Evolutionary conservation across 2,888 invertebrate genomes (phyloP), one percentile per base, ranked within the genome.

Genomic region (Drosophila parthenogenetica): DNA sequence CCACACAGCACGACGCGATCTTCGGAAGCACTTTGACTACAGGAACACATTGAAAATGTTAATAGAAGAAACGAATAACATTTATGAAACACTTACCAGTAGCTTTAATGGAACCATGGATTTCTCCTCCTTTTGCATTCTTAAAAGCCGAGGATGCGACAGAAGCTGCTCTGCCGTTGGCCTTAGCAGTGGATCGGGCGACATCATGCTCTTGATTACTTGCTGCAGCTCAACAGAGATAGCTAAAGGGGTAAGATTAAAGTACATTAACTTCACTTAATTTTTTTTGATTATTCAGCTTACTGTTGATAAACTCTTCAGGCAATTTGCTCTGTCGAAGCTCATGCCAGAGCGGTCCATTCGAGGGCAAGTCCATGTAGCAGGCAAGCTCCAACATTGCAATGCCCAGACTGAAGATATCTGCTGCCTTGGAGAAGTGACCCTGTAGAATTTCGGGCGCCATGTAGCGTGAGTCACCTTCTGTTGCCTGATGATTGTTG

Each of bases 391-490:
- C 96, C 54, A 96, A 90, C 70, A 96, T 93, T 4, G 95, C 94
- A 75, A 96, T 94, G 3, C 96, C 96, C 49, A 97, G 91, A 83
- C 95, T 95, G 89, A 95, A 96, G 46, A 96, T 94, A 91, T 97
- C 96, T 19, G 95, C 96, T 17, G 95, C 94, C 78, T 95, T 94
- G 2, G 95, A 94, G 88, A 95, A 95, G 40, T 93, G 91, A 16
- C 94, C 94, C 70, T 94, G 93, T 89, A 96, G 92, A 17, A 96
- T 93, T 92, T 96, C 96, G 25, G 94, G 94, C 0, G 96, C 96
- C 79, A 96, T 92, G 90, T 96, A 96, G 74, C 95, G 95, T 0
- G 95, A 94, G 91, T 96, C 96, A 0, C 96, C 96, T 91, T 96
- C 96, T 7, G 94, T 94, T 11, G 94, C 93, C 70, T 94, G 93